Evolutionary conservation across 2,888 invertebrate species (phyloP).

Genomic region (Ornithoptera alexandrae): DNA sequence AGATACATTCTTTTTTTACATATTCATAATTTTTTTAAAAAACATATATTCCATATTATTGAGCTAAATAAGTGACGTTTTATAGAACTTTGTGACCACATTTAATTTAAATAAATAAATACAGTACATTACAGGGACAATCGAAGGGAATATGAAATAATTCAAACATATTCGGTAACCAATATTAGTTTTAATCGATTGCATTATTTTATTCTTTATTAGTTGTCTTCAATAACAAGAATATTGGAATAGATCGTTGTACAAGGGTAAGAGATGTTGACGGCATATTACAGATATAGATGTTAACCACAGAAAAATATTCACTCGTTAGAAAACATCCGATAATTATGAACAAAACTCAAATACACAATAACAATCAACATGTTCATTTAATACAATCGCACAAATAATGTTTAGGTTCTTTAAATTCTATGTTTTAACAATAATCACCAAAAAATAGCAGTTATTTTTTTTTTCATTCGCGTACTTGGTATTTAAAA

Average conservation of each 20-base stretch:
- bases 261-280: neutral
- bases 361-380: neutral
- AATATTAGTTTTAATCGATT: slow-evolving; percentile 53
- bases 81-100: too few relatives aligned
- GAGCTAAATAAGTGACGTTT: too few relatives aligned
- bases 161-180: slow-evolving; percentile 49
- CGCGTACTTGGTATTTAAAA: too few relatives aligned
- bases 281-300: neutral
- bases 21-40: too few relatives aligned
- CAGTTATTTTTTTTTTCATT: too few relatives aligned
- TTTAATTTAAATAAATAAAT: neutral
- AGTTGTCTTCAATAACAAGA: slow-evolving; percentile 35
- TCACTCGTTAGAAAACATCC: neutral
- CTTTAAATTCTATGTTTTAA: too few relatives aligned
- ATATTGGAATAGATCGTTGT: neutral
- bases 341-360: neutral
- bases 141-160: neutral
- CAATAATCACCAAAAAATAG: too few relatives aligned
- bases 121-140: neutral
- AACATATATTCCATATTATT: too few relatives aligned
- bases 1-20: too few relatives aligned
- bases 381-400: neutral
- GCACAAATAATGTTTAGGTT: too few relatives aligned
- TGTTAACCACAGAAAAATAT: neutral
- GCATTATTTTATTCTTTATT: slow-evolving; percentile 44